Percentiles rank a stretch among this genome's conserved stretches.
These are phyloP conservation scores for Serripes groenlandicus DNA, from an alignment of 2,888 invertebrate species.

Conservation along the genomic window DNA sequence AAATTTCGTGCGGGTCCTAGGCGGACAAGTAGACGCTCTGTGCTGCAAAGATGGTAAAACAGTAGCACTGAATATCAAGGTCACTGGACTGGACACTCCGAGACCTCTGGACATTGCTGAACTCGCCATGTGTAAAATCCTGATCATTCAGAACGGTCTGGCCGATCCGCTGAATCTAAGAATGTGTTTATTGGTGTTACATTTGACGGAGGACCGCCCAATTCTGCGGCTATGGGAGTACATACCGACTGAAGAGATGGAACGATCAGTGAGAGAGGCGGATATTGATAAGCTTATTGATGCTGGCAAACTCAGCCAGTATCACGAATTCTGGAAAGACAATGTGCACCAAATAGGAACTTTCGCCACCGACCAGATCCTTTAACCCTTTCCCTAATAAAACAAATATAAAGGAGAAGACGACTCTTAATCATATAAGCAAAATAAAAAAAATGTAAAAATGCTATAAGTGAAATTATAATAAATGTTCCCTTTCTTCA, in stretches of 20 bases:
- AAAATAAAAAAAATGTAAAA: no score
- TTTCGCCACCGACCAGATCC: slow-evolving; percentile 46
- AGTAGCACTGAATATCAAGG: slow-evolving; percentile 75
- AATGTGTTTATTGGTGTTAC: slow-evolving; percentile 74
- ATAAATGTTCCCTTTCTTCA: no score
- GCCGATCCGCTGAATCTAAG: slow-evolving; percentile 71
- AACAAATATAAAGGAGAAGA: no score
- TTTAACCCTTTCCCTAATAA: no score
- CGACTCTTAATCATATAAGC: no score
- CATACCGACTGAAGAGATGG: slow-evolving; percentile 77
- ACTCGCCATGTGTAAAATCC: slow-evolving; percentile 78
- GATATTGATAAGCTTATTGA: slow-evolving; percentile 81
- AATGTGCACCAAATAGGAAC: slow-evolving; percentile 69
- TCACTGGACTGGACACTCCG: slow-evolving; percentile 78
- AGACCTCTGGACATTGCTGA: slow-evolving; percentile 79
- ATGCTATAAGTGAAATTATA: no score
- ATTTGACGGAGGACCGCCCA: slow-evolving; percentile 76
- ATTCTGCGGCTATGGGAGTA: slow-evolving; percentile 80
- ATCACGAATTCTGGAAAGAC: slow-evolving; percentile 78
- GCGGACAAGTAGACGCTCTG: slow-evolving; percentile 76
- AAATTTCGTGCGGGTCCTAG: slow-evolving; percentile 77
- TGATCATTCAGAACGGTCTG: slow-evolving; percentile 79
- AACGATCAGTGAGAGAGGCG: slow-evolving; percentile 73
- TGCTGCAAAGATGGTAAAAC: slow-evolving; percentile 71
- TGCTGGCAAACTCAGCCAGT: slow-evolving; percentile 76